Percentiles rank a stretch among this genome's conserved stretches.
Conservation (phyloP, 2,888 invertebrate species). For the Corbicula japonica region DNA sequence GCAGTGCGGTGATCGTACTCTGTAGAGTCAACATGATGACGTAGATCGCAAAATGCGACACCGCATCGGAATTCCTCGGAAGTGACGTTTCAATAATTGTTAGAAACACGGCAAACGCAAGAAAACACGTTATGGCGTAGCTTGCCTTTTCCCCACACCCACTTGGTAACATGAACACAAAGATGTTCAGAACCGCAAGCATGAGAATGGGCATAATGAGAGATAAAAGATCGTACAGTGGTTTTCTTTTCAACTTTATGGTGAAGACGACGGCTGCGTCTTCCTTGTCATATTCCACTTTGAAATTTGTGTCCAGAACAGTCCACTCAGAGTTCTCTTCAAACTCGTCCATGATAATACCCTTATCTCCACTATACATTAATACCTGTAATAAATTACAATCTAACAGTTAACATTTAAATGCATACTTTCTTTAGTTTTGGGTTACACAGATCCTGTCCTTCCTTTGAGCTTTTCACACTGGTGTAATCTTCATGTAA, state of each 20-base stretch:
- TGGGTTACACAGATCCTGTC: too few species aligned
- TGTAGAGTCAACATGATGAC: slow-evolving; percentile 7
- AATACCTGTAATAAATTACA: background rate
- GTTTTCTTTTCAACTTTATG: slow-evolving; percentile 4
- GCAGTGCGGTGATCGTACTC: slow-evolving; percentile 8
- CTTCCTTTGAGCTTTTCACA: too few species aligned
- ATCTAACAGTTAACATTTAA: background rate
- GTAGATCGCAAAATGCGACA: slow-evolving; percentile 1
- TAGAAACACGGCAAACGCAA: slow-evolving; percentile 19
- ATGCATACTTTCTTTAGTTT: too few species aligned
- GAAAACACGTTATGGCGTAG: slow-evolving; percentile 20
- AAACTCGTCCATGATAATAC: background rate
- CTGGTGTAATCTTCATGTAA: too few species aligned
- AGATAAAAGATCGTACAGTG: slow-evolving; percentile 6
- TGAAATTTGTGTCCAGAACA: background rate
- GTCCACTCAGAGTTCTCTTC: slow-evolving; percentile 3
- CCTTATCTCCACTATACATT: background rate
- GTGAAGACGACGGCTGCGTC: background rate
- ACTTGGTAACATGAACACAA: slow-evolving; percentile 6
- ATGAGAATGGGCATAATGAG: slow-evolving; percentile 12
- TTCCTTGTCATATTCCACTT: background rate
- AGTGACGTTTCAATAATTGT: slow-evolving; percentile 9
- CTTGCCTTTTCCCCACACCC: slow-evolving; percentile 19
- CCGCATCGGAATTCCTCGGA: slow-evolving; percentile 17
- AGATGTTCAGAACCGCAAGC: slow-evolving; percentile 19